Evolutionary conservation across 2,113 vertebrate species (phyloP).

Genomic region (Tupaia tana): DNA sequence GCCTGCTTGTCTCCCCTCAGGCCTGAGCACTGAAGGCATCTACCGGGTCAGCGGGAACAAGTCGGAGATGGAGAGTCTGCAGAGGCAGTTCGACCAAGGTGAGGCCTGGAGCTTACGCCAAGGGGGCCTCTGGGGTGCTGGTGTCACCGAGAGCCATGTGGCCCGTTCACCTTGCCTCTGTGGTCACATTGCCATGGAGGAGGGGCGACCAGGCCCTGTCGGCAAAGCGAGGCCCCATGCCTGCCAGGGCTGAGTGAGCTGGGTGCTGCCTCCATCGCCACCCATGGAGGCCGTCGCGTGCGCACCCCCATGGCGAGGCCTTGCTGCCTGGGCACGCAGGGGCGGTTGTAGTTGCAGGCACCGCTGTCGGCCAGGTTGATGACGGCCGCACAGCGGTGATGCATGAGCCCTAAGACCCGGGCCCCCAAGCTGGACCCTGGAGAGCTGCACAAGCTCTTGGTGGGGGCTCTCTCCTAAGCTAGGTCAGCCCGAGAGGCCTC

Average conservation of each 20-base stretch:
- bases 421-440: neutral
- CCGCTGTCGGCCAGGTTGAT: neutral
- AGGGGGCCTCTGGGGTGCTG: neutral
- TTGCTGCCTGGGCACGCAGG: neutral
- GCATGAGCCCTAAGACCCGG: neutral
- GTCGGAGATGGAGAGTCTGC: slow-evolving; percentile 97
- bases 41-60: slow-evolving; percentile 98
- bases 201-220: neutral
- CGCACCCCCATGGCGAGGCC: no score
- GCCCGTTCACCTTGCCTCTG: neutral
- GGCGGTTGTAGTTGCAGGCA: neutral
- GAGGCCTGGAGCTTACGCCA: neutral
- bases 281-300: neutral
- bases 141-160: neutral
- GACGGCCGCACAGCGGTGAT: no score
- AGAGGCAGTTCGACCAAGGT: slow-evolving; percentile 98
- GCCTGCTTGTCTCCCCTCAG: slow-evolving; percentile 76
- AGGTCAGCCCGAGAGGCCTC: neutral
- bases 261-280: fast-evolving
- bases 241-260: neutral
- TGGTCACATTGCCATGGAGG: neutral
- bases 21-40: slow-evolving; percentile 95
- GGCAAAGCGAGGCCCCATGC: neutral
- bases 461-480: neutral
- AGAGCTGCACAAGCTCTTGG: neutral